These are phyloP conservation scores for Aepyceros melampus DNA, from an alignment of 2,113 vertebrate species.

Conservation along the genomic window DNA sequence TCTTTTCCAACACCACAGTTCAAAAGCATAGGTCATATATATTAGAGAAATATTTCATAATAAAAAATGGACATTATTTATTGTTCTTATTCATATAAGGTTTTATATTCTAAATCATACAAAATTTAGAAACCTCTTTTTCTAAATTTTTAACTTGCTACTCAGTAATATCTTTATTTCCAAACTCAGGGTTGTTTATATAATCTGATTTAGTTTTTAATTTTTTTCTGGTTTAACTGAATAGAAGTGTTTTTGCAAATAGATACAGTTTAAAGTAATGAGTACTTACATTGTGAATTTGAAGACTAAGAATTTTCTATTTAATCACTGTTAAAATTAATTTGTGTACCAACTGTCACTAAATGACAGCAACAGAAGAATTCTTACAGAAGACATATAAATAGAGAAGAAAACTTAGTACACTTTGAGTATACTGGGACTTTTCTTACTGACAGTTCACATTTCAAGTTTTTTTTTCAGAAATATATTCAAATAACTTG, in stretches of 20 bases:
- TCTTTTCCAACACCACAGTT: no score
- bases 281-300: background rate
- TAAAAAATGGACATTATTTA: background rate
- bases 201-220: background rate
- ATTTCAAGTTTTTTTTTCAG: background rate
- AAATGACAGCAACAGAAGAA: background rate
- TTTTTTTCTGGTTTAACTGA: background rate
- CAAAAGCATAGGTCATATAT: background rate
- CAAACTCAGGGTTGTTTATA: background rate
- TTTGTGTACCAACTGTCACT: background rate
- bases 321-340: background rate
- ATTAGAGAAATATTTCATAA: background rate
- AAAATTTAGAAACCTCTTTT: background rate
- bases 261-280: background rate
- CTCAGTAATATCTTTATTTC: background rate
- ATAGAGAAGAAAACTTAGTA: background rate
- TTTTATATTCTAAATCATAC: background rate
- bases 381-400: background rate
- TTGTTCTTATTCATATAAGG: background rate
- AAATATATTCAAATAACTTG: background rate
- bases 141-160: background rate
- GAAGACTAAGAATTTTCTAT: background rate
- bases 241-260: background rate
- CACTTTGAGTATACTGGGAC: background rate
- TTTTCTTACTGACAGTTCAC: background rate